Evolutionary conservation across 2,113 vertebrate species (phyloP), one percentile per base, ranked within the genome.

Genomic region (Crotalus horridus): DNA sequence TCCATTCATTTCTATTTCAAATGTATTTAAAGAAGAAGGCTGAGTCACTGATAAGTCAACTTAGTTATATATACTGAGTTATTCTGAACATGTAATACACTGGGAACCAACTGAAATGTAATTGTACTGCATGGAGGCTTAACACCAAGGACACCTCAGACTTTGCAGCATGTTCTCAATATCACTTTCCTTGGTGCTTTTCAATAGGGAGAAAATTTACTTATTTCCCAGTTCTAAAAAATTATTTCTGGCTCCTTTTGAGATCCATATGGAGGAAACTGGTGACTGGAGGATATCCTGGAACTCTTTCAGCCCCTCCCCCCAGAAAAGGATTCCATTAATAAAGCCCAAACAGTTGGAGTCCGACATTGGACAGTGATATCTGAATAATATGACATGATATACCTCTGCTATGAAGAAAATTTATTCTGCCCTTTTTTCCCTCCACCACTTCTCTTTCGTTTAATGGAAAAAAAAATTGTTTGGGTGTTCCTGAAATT

Each of bases 91-190:
- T 85, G 0, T 0, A 4, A 11, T 56, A 39, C 94, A 93, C 85
- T 85, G 94, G 5, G 94, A 95, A 85, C 39, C 43, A 55, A 7
- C 0, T 12, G 56, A 89, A 94, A 91, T n/a, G 13, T 39, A 93
- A 39, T 53, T 64, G 7, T 0, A 90, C 0, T 54, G 17, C 5
- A 51, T 0, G n/a, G 8, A 89, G 23, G 0, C 51, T 93, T 92
- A 94, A 92, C 51, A 92, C 21, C 0, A 61, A 92, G 94, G 8
- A 1, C 87, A 10, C 0, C 3, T 64, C 54, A 29, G 21, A 59
- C 56, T 55, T 90, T 48, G 51, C 48, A 69, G 33, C 59, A 33
- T 33, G 81, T 86, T 29, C 1, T 90, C 23, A 21, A 46, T 85
- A 86, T 54, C 43, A 21, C 51, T 85, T 3, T 85, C 91, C 94